Base-by-base conservation (phyloP, 2,888 invertebrate genomes). In the Melanotus villosus region DNA sequence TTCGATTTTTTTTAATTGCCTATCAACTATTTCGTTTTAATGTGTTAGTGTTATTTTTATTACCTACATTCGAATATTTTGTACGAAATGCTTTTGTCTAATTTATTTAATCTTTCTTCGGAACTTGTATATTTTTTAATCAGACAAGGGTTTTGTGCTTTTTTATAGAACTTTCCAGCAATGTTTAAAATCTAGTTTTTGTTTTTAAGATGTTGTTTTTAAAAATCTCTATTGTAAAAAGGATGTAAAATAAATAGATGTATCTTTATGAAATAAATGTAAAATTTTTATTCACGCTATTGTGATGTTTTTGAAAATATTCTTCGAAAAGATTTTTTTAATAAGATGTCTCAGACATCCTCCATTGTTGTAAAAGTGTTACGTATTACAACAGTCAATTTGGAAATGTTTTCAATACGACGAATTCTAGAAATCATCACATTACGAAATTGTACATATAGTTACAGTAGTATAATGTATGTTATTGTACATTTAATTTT, bases 401-500 rank as follows among this genome's bases (percentile, higher is more conserved):
- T 56, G 65, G 58, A 59, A 59, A 60, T 50, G 47, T 65, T 64
- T 64, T 43, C 64, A 64, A 60, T 23, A 41, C 9, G 45, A 45
- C 16, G 26, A 58, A 63, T 63, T 68, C 63, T 68, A n/a, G 68
- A 57, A 68, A 63, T 56, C 65, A 59, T 52, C 58, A 52, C 59
- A 19, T n/a, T 26, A 10, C 36, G 21, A 63, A 45, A 12, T 34
- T 68, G 68, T 68, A 70, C 30, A 70, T 74, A 73, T 70, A 66
- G 63, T 62, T 62, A 74, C 65, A 73, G 59, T 56, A 62, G 65
- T 32, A 69, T 68, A 72, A 52, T 73, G 71, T 73, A 71, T 68
- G 70, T 73, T 73, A 71, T 73, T 77, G 80, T 82, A 83, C 80
- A 81, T 81, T 82, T 81, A 81, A 77, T 82, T 82, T 84, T 84